Evolutionary conservation across 2,797 vertebrate species (phyloP), one percentile per base, ranked within the genome.

Genomic region (Discoglossus pictus): DNA sequence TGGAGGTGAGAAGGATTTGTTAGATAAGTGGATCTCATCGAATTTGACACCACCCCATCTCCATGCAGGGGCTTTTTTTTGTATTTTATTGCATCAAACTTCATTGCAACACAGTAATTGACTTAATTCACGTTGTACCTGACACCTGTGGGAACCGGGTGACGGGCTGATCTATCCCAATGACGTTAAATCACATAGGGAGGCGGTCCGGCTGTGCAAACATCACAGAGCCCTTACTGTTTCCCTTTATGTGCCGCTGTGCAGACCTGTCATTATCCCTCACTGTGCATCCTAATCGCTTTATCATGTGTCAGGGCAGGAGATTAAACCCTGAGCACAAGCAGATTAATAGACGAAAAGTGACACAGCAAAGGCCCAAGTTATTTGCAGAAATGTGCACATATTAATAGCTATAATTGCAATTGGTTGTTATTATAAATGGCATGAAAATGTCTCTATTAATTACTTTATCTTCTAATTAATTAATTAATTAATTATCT

Each of bases 261-360:
- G 11, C 15, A 25, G 47, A 91, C 86, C 85, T 88, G 87, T 88
- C 80, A 89, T 91, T 88, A 89, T 71, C 72, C 76, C 74, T 76
- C 75, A 52, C 86, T 87, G 90, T 90, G 82, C 87, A 78, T 85
- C 83, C 84, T 87, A 88, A 90, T 89, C 89, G 88, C 83, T 83
- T 80, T 81, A 85, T 78, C 56, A 81, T 76, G 77, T 83, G 84
- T 85, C 78, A 80, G 80, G 75, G 81, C 81, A 84, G 80, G 82
- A 85, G 83, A 87, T 88, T 89, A 90, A 80, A 81, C 80, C 72
- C 74, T 75, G 35, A 43, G 42, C 42, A 51, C 18, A 63, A 66
- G 34, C 68, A 47, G 46, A 61, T 67, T 34, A 70, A 25, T 51
- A 15, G 18, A n/a, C n/a, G n/a, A n/a, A n/a, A n/a, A n/a, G n/a